These are phyloP conservation scores for Crotalus tigris DNA, from an alignment of 2,113 vertebrate species.

Conservation along the genomic window DNA sequence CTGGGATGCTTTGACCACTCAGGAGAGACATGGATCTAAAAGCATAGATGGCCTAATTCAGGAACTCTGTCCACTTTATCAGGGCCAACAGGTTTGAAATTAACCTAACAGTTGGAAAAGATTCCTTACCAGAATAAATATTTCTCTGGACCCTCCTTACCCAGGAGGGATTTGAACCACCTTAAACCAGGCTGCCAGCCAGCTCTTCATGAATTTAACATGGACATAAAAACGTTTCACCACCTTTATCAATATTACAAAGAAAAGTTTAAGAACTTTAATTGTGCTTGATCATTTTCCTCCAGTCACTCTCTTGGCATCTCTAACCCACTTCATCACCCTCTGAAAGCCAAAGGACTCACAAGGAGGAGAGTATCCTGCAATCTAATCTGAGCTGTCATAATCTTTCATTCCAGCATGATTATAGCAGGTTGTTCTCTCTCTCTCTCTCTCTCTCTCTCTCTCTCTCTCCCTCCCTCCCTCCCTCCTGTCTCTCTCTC, in stretches of 20 bases:
- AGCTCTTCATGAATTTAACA: background rate
- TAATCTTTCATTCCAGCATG: background rate
- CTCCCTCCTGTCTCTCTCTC: too few species aligned
- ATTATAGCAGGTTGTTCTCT: background rate
- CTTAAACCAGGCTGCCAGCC: background rate
- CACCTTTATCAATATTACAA: background rate
- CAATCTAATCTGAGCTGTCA: background rate
- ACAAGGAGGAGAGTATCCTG: background rate
- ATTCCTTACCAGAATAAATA: background rate
- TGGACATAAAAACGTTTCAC: background rate
- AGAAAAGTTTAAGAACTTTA: background rate
- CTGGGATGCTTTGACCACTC: background rate
- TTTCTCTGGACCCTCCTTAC: background rate
- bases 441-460: background rate
- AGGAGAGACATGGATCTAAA: background rate
- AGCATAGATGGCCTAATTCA: background rate
- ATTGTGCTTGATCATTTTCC: background rate
- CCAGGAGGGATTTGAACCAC: background rate
- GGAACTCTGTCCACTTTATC: background rate
- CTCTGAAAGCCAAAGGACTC: background rate
- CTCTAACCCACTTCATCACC: background rate
- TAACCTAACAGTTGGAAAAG: background rate
- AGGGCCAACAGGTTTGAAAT: background rate
- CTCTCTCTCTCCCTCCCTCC: too few species aligned
- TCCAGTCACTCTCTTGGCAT: background rate